Base-by-base conservation (phyloP, 2,888 invertebrate genomes). In the Eupithecia exiguata region DNA sequence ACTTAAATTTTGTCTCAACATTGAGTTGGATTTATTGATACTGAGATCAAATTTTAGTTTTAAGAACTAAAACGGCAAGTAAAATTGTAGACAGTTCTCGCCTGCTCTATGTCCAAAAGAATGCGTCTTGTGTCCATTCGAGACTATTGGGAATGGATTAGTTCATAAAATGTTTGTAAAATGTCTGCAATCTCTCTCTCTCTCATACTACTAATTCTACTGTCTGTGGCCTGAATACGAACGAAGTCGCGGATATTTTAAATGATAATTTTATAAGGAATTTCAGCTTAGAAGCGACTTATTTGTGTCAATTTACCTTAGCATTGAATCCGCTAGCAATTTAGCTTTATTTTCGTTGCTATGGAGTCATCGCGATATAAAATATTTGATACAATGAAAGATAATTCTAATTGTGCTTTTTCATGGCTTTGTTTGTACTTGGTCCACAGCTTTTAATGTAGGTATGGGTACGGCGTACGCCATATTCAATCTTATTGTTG, bases 71-170 rank as follows among this genome's bases (percentile, higher is more conserved):
- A 58, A 25, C 9, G 5, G 10, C 12, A 25, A 14, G 25, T 35
- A 12, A 30, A 16, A 18, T 62, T 62, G 18, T 4, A 1, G 62
- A 35, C 35, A 62, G 43, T 74, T 78, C 77, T 78, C 80, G 80
- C 63, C 63, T 82, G 81, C 80, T 77, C 74, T 79, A 77, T 82
- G 81, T 81, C 77, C 81, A 83, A 74, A 77, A 74, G 79, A 75
- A 78, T 72, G 36, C n/a, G 21, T 58, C 14, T 58, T 58, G 14
- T 35, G 18, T 63, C 1, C 14, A 36, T 63, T 63, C 63, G 5
- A 65, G 36, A n/a, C n/a, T n/a, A 63, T 71, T 66, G 35, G 83
- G 82, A 82, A 84, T 83, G 46, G 84, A 82, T 82, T 83, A 83
- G 79, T 83, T 83, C 78, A 78, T 72, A 71, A 80, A 70, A 74